Percentiles rank a stretch among this genome's conserved stretches.
phyloP scores from a whole-genome alignment of 30 jellyfish, hydroid and myxozoan genomes.

The Chrysaora quinquecirrha region DNA sequence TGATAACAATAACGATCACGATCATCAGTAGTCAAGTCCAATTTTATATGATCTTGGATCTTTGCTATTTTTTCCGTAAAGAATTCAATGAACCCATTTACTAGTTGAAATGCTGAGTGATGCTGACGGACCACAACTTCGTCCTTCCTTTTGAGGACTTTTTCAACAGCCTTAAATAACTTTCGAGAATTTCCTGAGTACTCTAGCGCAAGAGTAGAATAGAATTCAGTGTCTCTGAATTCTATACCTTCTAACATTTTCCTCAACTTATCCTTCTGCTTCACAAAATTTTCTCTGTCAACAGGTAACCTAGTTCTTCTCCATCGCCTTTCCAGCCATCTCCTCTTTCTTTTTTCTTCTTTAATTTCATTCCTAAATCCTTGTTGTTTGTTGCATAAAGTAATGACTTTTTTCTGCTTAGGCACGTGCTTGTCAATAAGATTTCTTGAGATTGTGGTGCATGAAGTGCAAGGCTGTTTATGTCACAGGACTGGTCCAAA shows the following conservation, averaged over 20 bases:
- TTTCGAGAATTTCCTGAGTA: constrained; percentile 55
- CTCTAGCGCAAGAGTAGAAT: constrained; percentile 57
- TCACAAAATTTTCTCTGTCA: constrained; percentile 61
- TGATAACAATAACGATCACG: constrained; percentile 44
- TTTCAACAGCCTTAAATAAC: constrained; percentile 31
- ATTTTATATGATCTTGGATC: constrained; percentile 50
- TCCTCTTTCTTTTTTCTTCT: constrained; percentile 48
- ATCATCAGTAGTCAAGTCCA: constrained; percentile 54
- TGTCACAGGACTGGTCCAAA: constrained; percentile 61
- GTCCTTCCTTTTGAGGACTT: constrained; percentile 57
- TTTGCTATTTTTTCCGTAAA: constrained; percentile 57
- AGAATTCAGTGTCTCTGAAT: constrained; percentile 32
- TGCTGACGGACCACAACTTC: constrained; percentile 64
- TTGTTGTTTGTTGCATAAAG: constrained; percentile 42
- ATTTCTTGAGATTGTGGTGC: constrained; percentile 59
- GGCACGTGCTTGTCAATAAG: constrained; percentile 64
- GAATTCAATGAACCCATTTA: constrained; percentile 62
- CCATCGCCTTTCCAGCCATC: constrained; percentile 68
- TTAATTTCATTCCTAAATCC: constrained; percentile 62
- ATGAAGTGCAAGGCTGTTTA: constrained; percentile 53
- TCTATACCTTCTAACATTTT: constrained; percentile 40
- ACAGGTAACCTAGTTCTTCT: constrained; percentile 57
- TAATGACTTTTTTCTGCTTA: constrained; percentile 57
- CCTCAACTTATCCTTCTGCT: constrained; percentile 57
- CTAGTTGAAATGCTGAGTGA: constrained; percentile 53